Conservation (phyloP, 2,797 vertebrate species). For the Acanthiza pusilla region DNA sequence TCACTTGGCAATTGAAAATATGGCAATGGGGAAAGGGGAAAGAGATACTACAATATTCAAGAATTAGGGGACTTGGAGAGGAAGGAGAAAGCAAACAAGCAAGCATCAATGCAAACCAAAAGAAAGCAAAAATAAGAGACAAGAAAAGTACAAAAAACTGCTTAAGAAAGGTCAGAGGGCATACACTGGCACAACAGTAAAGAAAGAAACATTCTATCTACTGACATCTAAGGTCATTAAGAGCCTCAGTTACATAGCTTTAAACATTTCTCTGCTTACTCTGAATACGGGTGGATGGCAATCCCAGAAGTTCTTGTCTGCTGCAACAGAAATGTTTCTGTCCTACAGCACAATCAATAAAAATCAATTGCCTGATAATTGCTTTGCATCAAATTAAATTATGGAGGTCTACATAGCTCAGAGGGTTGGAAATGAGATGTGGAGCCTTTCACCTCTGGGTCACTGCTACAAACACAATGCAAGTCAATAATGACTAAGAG, state of each 20-base stretch:
- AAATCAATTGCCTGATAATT: conserved; percentile 68
- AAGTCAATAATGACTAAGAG: conserved; percentile 53
- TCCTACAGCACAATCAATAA: conserved; percentile 56
- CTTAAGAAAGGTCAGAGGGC: background rate
- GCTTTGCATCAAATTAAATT: conserved; percentile 63
- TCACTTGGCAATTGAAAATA: background rate
- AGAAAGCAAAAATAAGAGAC: background rate
- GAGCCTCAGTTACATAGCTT: background rate
- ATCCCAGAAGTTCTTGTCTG: background rate
- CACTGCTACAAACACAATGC: conserved; percentile 39
- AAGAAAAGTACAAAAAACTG: background rate
- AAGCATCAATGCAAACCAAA: background rate
- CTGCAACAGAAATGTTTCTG: conserved; percentile 45
- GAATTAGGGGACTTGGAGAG: fast-evolving
- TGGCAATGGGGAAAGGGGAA: background rate
- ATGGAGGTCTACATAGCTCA: conserved; percentile 18
- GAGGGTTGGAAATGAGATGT: conserved; percentile 52
- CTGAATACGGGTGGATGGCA: background rate
- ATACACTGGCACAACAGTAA: background rate
- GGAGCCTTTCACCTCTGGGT: conserved; percentile 53
- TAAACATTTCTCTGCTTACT: background rate
- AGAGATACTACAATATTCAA: background rate
- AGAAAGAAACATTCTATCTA: background rate
- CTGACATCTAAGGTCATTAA: background rate
- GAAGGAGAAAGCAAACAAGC: background rate